Evolutionary conservation across 2,888 invertebrate species (phyloP), one percentile per base, ranked within the genome.

Genomic region (Ormia ochracea): DNA sequence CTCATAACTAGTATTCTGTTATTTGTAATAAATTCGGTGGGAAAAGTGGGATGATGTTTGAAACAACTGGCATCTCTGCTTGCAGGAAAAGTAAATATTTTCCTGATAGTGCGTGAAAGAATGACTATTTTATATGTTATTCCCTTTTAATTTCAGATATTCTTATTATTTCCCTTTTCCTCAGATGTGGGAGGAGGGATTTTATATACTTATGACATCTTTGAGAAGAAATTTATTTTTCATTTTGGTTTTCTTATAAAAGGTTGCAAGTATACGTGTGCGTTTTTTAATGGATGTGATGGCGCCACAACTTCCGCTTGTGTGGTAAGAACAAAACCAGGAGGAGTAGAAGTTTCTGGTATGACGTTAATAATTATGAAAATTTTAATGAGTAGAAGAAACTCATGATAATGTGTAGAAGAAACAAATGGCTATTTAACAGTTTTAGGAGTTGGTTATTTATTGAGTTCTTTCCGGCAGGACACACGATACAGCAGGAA

Each of bases 251-350:
- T 48, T 17, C 31, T 58, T 50, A 17, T 28, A 3, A 45, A 56
- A 54, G 33, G 59, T 5, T 38, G 3, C 38, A 4, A 38, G 17
- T 59, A 7, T 61, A 33, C 61, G 50, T 63, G 17, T 54, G 31
- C 58, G n/a, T 31, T 19, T 10, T 52, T 66, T 61, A 21, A 56
- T 70, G 56, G 74, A 66, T 74, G 54, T 72, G 61, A 61, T 80
- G 80, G 80, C 80, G 80, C 80, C 80, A 76, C 61, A 80, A 80
- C 80, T 76, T 80, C 80, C 80, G 75, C 45, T 75, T 77, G 50
- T 80, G 76, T 79, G 80, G 75, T 75, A 59, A n/a, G 54, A 41
- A 63, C 12, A 41, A 50, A 48, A 43, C 66, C 59, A 65, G 63
- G 31, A 69, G 69, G 74, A 74, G 50, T 58, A 75, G 59, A 68